Evolutionary conservation across 2,797 vertebrate genomes (phyloP), one percentile per base, ranked within the genome.

Genomic region (Pangasius sanitwongsei): DNA sequence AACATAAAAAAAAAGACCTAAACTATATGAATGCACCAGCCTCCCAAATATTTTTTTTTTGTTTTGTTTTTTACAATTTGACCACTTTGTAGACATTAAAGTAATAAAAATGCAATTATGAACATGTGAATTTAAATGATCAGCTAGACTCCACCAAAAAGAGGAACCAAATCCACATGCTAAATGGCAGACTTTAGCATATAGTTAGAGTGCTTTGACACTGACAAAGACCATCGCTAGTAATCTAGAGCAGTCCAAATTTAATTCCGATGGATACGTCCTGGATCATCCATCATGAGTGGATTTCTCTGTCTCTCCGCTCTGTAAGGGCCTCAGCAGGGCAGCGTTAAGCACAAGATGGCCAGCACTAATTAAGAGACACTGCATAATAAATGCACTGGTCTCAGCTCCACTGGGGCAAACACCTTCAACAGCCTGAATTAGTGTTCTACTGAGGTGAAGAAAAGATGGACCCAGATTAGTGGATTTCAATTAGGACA

Each of bases 221-320:
- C 78, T 83, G 87, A 87, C 87, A 87, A 89, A 90, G 87, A 61
- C 70, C 80, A 84, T 74, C 48, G 48, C 63, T 77, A 82, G 86
- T 91, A 85, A 91, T 91, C 86, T 91, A 87, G 82, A 75, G 92
- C 93, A 89, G 83, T 87, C 83, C 70, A 82, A 90, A 94, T 92
- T 90, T 92, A 92, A 94, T 94, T 94, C 92, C 92, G 83, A 89
- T 91, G 90, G 91, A 94, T 91, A 88, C 91, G 92, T 91, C 88
- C 87, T 20, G 57, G 74, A 90, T 90, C 92, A 93, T 95, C 92
- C 89, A 93, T 96, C 94, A 95, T 87, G 87, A 80, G 55, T 74
- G 69, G 92, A 72, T 90, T 83, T 74, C 53, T 85, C 83, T 85
- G 67, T 77, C 90, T 92, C 82, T 88, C 88, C 61, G 91, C 90